Evolutionary conservation across 2,888 invertebrate species (phyloP), one percentile per base, ranked within the genome.

Genomic region (Coelinius sp.): DNA sequence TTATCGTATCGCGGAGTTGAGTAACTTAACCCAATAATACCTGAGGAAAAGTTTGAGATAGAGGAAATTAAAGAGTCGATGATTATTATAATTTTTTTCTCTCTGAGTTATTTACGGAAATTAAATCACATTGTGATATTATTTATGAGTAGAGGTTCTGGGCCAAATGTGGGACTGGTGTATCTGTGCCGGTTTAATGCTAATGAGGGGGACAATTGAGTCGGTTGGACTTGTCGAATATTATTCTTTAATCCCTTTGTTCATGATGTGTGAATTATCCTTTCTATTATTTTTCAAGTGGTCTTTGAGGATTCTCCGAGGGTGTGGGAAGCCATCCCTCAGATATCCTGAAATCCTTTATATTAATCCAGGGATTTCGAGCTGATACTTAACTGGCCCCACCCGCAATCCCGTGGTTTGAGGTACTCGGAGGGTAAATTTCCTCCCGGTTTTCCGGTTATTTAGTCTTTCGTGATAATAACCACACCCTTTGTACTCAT

Each of bases 321-420:
- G n/a, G 44, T 44, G 44, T 14, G n/a, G n/a, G 35, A 8, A n/a
- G n/a, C 14, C 31, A 31, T 31, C 31, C 31, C 31, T 5, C 2
- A n/a, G 14, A 44, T 14, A 44, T 8, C n/a, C 14, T 5, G 44
- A n/a, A 5, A 20, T 35, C 14, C 20, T 59, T 59, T 59, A 17
- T 59, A 59, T 59, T 59, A 59, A 59, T 59, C 59, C 59, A 17
- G 59, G 59, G 59, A 49, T 49, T 35, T 14, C 27, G 31, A 12
- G 59, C 17, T 31, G 35, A 59, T 59, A 59, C n/a, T 59, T 35
- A 59, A 59, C 31, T 63, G 22, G 63, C 63, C 44, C 63, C 63
- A 22, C 63, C 63, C 63, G 41, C 62, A 6, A 62, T 10, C 20
- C 22, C 20, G 56, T 59, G 31, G 35, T 20, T 59, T 35, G 41